Conservation (phyloP, 2,797 vertebrate genomes). For the Enteromius trimaculatus region DNA sequence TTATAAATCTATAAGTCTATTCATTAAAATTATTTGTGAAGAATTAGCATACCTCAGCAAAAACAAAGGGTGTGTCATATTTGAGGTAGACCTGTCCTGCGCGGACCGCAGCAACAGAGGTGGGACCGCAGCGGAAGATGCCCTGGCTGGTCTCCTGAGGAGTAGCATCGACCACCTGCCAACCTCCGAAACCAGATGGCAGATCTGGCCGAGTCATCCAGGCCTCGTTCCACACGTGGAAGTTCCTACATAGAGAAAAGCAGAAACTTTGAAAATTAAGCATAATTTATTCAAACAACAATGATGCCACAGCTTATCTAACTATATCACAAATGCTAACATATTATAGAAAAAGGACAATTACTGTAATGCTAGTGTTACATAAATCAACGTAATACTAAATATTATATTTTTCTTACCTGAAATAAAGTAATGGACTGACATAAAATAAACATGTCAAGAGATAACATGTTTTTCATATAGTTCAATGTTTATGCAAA, state of each 20-base stretch:
- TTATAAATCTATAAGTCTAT: neutral
- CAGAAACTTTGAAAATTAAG: neutral
- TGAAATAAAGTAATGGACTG: too few relatives aligned
- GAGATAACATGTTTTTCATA: too few relatives aligned
- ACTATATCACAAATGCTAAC: neutral
- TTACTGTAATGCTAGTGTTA: neutral
- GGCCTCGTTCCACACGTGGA: conserved; percentile 94
- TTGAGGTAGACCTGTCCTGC: conserved; percentile 73
- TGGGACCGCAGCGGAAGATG: conserved; percentile 73
- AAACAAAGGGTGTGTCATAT: conserved; percentile 82
- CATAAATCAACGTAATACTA: neutral
- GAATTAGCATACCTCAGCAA: conserved; percentile 78
- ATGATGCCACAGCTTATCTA: neutral
- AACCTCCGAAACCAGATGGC: conserved; percentile 84
- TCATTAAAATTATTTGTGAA: conserved; percentile 29
- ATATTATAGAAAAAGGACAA: neutral
- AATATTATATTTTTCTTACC: neutral
- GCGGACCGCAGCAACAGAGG: conserved; percentile 80
- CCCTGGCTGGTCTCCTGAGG: conserved; percentile 89
- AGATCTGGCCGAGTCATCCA: conserved; percentile 93
- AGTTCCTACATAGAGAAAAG: conserved; percentile 81
- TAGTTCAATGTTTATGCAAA: neutral
- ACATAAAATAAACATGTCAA: too few relatives aligned
- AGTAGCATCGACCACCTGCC: conserved; percentile 91
- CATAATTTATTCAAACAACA: neutral